phyloP scores from a whole-genome alignment of 1,140 invertebrate species.

The Protaetia brevitarsis region DNA sequence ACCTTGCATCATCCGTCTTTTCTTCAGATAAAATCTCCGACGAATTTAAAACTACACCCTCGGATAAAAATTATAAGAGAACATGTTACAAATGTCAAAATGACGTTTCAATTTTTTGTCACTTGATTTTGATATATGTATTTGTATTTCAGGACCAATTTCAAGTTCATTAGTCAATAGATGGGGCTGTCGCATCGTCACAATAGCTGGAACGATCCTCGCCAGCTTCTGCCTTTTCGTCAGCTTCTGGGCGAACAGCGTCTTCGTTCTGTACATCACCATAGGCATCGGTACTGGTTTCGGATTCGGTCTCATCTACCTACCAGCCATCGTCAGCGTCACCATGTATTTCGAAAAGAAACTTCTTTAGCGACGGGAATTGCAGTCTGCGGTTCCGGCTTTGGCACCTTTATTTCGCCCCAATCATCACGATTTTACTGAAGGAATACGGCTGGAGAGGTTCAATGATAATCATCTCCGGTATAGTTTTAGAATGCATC shows the following conservation, averaged over 20 bases:
- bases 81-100: no score
- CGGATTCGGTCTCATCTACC: slow-evolving; percentile 90
- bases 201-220: slow-evolving; percentile 80
- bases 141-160: slow-evolving; percentile 71
- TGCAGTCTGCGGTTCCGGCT: slow-evolving; percentile 89
- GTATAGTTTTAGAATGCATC: slow-evolving; percentile 76
- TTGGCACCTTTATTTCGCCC: slow-evolving; percentile 82
- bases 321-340: slow-evolving; percentile 92
- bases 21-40: background rate
- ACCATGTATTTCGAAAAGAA: slow-evolving; percentile 92
- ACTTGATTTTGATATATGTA: background rate
- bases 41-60: background rate
- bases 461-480: slow-evolving; percentile 77
- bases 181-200: slow-evolving; percentile 86
- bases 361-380: slow-evolving; percentile 90
- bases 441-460: slow-evolving; percentile 65
- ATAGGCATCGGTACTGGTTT: slow-evolving; percentile 86
- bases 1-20: background rate
- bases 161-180: slow-evolving; percentile 90
- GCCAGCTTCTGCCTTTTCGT: slow-evolving; percentile 70
- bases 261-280: slow-evolving; percentile 80
- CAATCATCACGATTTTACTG: slow-evolving; percentile 68
- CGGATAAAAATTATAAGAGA: background rate
- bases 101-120: background rate
- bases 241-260: slow-evolving; percentile 72